A percentile compares a stretch with the other conserved stretches of the same genome.
These are phyloP conservation scores for Chlamydotis undulata DNA, from an alignment of 2,113 vertebrate species.

Conservation along the genomic window DNA sequence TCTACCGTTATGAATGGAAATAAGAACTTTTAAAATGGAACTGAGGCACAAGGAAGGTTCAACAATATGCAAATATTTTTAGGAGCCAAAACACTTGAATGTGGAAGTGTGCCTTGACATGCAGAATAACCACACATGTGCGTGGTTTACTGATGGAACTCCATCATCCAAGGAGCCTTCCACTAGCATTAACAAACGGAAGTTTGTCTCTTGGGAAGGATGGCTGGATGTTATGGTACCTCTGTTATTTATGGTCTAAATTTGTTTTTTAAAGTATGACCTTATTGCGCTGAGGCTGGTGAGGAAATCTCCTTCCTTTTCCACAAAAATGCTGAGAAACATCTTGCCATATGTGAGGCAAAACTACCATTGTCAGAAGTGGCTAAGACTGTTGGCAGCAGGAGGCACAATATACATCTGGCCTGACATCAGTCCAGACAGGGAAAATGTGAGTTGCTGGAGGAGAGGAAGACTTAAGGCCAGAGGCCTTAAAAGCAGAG, in stretches of 20 bases:
- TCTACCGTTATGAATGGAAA: background rate
- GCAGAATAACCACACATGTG: background rate
- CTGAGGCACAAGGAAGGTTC: background rate
- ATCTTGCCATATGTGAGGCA: background rate
- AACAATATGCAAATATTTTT: background rate
- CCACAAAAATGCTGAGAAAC: background rate
- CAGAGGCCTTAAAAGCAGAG: background rate
- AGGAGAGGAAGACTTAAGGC: background rate
- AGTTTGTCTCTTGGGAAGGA: background rate
- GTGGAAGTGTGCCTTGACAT: background rate
- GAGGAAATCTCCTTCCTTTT: background rate
- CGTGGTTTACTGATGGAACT: background rate
- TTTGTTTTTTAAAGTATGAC: background rate
- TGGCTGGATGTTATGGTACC: background rate
- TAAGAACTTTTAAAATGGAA: background rate
- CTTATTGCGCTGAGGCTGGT: background rate
- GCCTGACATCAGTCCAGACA: background rate
- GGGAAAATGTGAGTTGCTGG: background rate
- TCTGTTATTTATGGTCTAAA: background rate
- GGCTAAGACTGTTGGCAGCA: background rate
- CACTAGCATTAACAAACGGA: background rate
- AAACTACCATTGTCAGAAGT: background rate
- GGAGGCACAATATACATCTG: background rate
- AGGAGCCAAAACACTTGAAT: background rate
- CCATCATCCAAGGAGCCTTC: background rate